A percentile compares a stretch with the other conserved stretches of the same genome.
Evolutionary conservation across 1,140 invertebrate genomes (phyloP).

Genomic region (Ylistrum balloti): DNA sequence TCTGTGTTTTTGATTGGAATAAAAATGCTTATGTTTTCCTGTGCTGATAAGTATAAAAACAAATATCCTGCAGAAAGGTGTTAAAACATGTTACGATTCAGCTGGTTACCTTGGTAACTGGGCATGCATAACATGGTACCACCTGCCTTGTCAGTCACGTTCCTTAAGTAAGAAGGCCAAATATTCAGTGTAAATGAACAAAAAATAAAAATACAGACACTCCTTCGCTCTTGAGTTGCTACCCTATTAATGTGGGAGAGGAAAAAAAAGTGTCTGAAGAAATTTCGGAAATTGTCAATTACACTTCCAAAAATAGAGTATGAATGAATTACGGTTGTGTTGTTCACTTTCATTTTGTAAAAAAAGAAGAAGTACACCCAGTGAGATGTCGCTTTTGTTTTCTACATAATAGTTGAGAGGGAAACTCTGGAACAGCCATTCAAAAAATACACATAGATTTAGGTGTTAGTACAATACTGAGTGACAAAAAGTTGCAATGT

Average conservation of each 20-base stretch:
- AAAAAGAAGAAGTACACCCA: neutral
- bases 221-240: neutral
- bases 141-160: neutral
- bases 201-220: neutral
- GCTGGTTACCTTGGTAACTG: neutral
- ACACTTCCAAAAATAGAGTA: neutral
- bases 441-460: neutral
- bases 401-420: neutral
- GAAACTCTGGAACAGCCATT: neutral
- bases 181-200: neutral
- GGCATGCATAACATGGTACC: neutral
- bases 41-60: slow-evolving; percentile 28
- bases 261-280: neutral
- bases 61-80: slow-evolving; percentile 12
- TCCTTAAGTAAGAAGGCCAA: slow-evolving; percentile 13
- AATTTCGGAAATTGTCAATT: slow-evolving; percentile 40
- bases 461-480: neutral
- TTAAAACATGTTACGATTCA: slow-evolving; percentile 28
- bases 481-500: neutral
- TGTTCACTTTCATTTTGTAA: neutral
- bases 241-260: neutral
- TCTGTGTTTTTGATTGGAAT: slow-evolving; percentile 35
- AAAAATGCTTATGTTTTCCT: slow-evolving; percentile 39
- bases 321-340: slow-evolving; percentile 10
- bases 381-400: neutral